These are phyloP conservation scores for Timema podura DNA, from an alignment of 2,888 invertebrate genomes.

Conservation along the genomic window DNA sequence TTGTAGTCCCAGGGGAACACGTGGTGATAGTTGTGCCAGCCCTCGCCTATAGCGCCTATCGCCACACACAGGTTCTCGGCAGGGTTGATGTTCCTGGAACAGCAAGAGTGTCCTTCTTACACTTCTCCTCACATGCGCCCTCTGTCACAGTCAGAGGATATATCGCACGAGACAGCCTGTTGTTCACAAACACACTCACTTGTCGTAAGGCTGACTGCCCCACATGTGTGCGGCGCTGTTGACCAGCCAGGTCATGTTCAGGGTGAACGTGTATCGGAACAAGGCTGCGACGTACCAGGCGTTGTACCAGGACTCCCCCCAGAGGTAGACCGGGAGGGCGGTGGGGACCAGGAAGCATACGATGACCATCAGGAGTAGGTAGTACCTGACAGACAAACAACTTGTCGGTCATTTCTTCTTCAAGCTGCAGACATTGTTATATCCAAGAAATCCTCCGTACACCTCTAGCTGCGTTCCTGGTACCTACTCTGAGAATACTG, in stretches of 20 bases:
- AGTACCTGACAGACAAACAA: too few species aligned
- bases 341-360: slow-evolving; percentile 76
- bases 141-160: too few species aligned
- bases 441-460: too few species aligned
- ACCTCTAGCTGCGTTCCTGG: too few species aligned
- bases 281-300: slow-evolving; percentile 66
- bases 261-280: slow-evolving; percentile 72
- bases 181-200: slow-evolving; percentile 45
- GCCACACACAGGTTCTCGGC: slow-evolving; percentile 47
- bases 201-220: slow-evolving; percentile 72
- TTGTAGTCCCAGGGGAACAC: slow-evolving; percentile 82
- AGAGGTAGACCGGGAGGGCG: slow-evolving; percentile 66
- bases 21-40: slow-evolving; percentile 58
- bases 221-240: slow-evolving; percentile 86
- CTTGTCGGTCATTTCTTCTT: too few species aligned
- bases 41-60: slow-evolving; percentile 45
- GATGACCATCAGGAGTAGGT: slow-evolving; percentile 68
- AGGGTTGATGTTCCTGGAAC: slow-evolving; percentile 41
- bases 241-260: slow-evolving; percentile 87
- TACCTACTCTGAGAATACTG: too few species aligned
- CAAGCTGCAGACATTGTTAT: too few species aligned
- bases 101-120: too few species aligned
- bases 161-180: background rate
- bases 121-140: too few species aligned
- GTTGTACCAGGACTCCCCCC: slow-evolving; percentile 68